phyloP scores from a whole-genome alignment of 2,888 invertebrate genomes.

The Nemotelus nigrinus region DNA sequence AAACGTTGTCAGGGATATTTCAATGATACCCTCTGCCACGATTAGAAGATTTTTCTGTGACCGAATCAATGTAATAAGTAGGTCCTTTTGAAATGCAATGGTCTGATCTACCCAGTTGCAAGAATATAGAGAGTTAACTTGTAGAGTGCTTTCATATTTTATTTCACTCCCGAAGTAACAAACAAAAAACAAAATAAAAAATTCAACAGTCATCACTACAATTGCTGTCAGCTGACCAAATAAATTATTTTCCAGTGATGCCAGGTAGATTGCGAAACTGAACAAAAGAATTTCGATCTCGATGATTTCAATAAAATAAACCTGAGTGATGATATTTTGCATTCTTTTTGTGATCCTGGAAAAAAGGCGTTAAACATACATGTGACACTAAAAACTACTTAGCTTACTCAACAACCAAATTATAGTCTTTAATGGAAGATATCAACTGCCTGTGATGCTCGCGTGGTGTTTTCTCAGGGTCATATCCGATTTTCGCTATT shows the following conservation, averaged over 20 bases:
- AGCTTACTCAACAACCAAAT: constrained; percentile 20
- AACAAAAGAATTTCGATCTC: not conserved
- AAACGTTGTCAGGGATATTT: constrained; percentile 27
- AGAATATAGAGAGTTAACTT: constrained; percentile 9
- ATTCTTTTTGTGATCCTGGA: constrained; percentile 9
- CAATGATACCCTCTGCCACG: constrained; percentile 1
- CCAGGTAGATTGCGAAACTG: constrained; percentile 5
- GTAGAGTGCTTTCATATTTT: constrained; percentile 8
- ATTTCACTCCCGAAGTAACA: constrained; percentile 29
- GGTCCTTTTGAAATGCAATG: constrained; percentile 23
- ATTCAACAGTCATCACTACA: constrained; percentile 25
- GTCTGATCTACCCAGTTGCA: constrained; percentile 35
- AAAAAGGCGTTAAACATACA: not conserved
- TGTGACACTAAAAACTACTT: not conserved
- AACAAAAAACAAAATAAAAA: not conserved
- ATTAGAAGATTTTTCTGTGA: constrained; percentile 15
- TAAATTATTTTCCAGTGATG: constrained; percentile 12
- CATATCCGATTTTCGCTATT: constrained; percentile 18
- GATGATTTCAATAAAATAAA: constrained; percentile 13
- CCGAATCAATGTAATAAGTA: constrained; percentile 5
- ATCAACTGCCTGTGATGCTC: constrained; percentile 9
- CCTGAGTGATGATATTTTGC: not conserved
- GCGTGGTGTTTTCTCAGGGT: constrained; percentile 32
- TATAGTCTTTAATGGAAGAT: constrained; percentile 3
- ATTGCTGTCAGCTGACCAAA: constrained; percentile 45